phyloP scores from a whole-genome alignment of 2,113 vertebrate species.

The Crypturellus undulatus region DNA sequence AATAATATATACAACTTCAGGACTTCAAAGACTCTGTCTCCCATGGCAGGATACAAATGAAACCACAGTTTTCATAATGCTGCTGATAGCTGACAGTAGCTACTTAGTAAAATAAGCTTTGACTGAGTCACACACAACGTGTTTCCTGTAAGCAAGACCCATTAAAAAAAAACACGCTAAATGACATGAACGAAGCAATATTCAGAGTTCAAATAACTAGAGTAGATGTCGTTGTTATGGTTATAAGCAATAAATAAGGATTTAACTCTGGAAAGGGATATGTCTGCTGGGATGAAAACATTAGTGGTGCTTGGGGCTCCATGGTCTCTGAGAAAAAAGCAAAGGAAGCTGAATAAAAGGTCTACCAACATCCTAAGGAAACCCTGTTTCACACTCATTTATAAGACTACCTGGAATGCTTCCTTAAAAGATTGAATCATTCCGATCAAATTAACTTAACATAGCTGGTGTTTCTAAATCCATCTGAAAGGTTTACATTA shows the following conservation, averaged over 20 bases:
- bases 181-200: neutral
- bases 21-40: slow-evolving; percentile 62
- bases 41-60: neutral
- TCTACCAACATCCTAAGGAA: neutral
- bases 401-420: neutral
- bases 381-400: neutral
- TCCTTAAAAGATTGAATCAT: neutral
- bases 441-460: neutral
- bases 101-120: slow-evolving; percentile 28
- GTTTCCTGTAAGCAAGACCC: neutral
- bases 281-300: slow-evolving; percentile 12
- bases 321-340: neutral
- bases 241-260: neutral
- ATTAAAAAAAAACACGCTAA: neutral
- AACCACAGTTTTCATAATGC: slow-evolving; percentile 24
- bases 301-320: neutral
- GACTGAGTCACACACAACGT: neutral
- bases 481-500: neutral
- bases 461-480: neutral
- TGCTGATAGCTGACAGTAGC: neutral
- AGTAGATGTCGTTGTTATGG: neutral
- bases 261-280: neutral
- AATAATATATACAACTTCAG: slow-evolving; percentile 61
- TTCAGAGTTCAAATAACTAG: neutral
- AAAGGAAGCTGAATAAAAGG: neutral